Evolutionary conservation across 2,888 invertebrate genomes (phyloP).

Genomic region (Tyria jacobaeae): DNA sequence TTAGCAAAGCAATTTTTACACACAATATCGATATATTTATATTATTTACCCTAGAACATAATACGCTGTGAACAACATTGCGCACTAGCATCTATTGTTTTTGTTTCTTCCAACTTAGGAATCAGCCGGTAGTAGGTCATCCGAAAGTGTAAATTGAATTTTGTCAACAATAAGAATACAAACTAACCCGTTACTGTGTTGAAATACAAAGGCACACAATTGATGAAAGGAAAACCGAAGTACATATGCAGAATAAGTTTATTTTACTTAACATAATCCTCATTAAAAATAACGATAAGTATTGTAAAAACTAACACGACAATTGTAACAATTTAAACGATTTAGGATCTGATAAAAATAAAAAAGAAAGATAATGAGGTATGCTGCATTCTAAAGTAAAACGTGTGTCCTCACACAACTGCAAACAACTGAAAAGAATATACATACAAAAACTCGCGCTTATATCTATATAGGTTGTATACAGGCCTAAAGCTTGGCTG

Average conservation of each 20-base stretch:
- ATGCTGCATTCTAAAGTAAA: no score
- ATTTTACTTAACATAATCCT: neutral
- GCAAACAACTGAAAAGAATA: no score
- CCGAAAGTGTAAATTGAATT: slow-evolving; percentile 8
- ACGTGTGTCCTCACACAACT: no score
- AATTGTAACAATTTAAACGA: no score
- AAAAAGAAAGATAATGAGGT: no score
- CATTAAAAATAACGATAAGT: no score
- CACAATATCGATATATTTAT: no score
- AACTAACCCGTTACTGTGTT: slow-evolving; percentile 7
- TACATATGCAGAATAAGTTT: neutral
- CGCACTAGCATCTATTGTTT: slow-evolving; percentile 16
- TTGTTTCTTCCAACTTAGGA: slow-evolving; percentile 15
- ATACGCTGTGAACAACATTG: neutral
- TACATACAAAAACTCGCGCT: no score
- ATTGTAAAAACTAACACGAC: no score
- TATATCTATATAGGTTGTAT: no score
- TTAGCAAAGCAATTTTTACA: neutral
- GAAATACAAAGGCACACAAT: slow-evolving; percentile 18
- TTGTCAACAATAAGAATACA: slow-evolving; percentile 24
- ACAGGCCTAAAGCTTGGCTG: no score
- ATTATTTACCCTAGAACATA: neutral
- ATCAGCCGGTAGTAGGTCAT: slow-evolving; percentile 21
- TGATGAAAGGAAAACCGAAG: neutral
- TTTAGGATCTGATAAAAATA: no score